phyloP scores from a whole-genome alignment of 1,140 invertebrate genomes.

The Bombus fervidus region DNA sequence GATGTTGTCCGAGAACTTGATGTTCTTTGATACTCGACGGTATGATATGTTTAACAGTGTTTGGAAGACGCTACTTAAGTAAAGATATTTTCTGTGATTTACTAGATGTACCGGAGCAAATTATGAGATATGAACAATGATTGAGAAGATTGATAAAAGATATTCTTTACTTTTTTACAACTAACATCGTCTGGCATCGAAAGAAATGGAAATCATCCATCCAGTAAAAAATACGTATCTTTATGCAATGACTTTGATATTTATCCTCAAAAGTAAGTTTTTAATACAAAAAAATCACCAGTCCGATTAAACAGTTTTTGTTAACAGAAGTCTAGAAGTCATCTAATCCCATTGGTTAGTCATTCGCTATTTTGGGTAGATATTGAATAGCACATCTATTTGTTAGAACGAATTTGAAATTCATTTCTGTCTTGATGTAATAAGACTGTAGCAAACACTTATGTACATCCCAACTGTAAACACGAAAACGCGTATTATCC shows the following conservation, averaged over 20 bases:
- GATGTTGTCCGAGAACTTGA: slow-evolving; percentile 18
- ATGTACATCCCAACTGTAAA: neutral
- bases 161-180: neutral
- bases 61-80: neutral
- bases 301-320: no score
- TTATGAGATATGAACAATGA: neutral
- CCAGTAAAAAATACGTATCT: neutral
- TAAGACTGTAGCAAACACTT: neutral
- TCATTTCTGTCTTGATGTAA: neutral
- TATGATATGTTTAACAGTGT: neutral
- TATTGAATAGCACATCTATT: no score
- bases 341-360: no score
- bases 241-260: neutral
- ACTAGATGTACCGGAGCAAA: neutral
- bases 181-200: no score
- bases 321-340: no score
- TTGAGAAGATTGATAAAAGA: neutral
- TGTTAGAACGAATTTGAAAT: no score
- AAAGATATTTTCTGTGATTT: neutral
- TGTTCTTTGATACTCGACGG: neutral
- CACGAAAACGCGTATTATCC: neutral
- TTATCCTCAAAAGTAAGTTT: neutral
- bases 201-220: neutral
- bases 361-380: no score
- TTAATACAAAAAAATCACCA: no score